Conservation (phyloP, 2,113 vertebrate genomes). For the Loxodonta africana region DNA sequence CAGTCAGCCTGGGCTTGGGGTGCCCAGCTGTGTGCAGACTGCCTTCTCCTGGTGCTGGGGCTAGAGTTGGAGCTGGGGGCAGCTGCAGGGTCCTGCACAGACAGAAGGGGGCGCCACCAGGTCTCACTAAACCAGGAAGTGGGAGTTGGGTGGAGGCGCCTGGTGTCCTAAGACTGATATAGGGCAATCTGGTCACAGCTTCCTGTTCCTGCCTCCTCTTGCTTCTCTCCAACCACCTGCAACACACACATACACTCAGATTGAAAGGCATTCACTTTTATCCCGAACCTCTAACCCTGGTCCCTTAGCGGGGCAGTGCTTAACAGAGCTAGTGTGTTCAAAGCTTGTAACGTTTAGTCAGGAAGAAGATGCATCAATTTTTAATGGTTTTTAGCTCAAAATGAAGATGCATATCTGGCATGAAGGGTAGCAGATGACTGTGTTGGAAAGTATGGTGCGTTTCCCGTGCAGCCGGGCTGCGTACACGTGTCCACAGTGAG, state of each 20-base stretch:
- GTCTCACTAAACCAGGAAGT: not conserved
- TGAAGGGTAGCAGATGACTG: not conserved
- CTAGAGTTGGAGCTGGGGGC: not conserved
- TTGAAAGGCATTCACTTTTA: not conserved
- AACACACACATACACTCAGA: not conserved
- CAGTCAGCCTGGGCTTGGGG: no score
- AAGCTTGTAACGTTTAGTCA: not conserved
- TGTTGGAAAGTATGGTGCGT: fast-evolving
- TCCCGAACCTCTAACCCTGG: not conserved
- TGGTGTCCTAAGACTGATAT: no score
- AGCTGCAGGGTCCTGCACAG: not conserved
- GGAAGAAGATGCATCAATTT: not conserved
- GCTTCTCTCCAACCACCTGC: not conserved
- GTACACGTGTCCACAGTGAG: fast-evolving
- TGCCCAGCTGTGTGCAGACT: not conserved
- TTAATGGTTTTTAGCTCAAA: conserved; percentile 21
- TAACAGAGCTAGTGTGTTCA: not conserved
- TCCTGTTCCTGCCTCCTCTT: not conserved
- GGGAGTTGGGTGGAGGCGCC: no score
- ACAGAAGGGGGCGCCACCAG: not conserved
- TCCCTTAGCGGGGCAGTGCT: not conserved
- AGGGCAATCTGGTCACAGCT: not conserved
- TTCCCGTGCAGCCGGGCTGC: not conserved
- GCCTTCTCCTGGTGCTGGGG: not conserved
- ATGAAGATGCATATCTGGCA: not conserved